Percentiles rank a stretch among this genome's conserved stretches.
phyloP scores from a whole-genome alignment of 2,797 vertebrate genomes.

The Spondyliosoma cantharus region DNA sequence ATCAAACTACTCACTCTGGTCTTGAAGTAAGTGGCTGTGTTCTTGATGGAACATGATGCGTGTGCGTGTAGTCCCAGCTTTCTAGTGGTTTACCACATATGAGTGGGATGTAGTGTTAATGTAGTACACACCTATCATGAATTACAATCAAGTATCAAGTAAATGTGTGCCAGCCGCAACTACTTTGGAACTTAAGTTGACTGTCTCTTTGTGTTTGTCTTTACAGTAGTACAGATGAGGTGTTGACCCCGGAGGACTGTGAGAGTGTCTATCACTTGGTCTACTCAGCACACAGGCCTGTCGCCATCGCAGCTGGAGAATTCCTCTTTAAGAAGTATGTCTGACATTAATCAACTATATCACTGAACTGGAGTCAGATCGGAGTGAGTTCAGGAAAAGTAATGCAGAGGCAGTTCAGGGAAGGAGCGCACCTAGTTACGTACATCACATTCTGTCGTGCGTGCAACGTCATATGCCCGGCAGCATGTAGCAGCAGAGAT shows the following conservation, averaged over 20 bases:
- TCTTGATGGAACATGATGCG: not conserved
- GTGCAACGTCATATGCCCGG: too few species aligned
- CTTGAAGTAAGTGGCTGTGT: constrained; percentile 92
- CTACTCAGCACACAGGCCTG: constrained; percentile 98
- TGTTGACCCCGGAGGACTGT: constrained; percentile 98
- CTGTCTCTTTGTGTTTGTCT: constrained; percentile 43
- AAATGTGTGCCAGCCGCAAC: not conserved
- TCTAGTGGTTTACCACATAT: not conserved
- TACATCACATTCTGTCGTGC: too few species aligned
- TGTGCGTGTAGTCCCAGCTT: not conserved
- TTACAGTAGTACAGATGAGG: constrained; percentile 96
- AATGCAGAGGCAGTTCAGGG: not conserved
- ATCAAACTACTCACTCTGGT: constrained; percentile 99
- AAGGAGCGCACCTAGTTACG: too few species aligned
- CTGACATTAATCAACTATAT: not conserved
- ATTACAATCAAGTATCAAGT: not conserved
- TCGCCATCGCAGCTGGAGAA: constrained; percentile 96
- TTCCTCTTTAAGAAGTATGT: constrained; percentile 99
- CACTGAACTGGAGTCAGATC: not conserved
- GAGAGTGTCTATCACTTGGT: constrained; percentile 99
- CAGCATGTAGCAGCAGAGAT: too few species aligned
- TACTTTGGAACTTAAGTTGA: not conserved
- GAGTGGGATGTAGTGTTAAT: not conserved
- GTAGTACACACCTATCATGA: not conserved
- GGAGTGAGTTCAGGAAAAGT: not conserved